Percentiles rank a stretch among this genome's conserved stretches.
phyloP scores from a whole-genome alignment of 2,113 vertebrate genomes.

The Pogona vitticeps region DNA sequence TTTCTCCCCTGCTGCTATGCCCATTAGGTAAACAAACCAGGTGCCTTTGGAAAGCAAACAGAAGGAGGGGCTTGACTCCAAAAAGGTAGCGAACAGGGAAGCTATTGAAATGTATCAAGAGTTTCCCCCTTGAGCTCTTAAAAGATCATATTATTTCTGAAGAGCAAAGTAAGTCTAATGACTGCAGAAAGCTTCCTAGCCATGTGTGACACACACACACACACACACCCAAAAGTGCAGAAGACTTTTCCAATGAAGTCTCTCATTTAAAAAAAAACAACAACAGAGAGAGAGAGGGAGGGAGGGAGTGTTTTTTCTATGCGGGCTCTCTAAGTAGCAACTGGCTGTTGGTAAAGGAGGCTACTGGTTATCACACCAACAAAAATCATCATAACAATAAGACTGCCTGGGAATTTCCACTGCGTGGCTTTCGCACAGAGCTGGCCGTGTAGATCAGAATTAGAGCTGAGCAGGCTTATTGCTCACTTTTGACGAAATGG shows the following conservation, averaged over 20 bases:
- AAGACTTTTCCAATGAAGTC: background rate
- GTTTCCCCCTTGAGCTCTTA: background rate
- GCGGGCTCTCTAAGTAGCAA: background rate
- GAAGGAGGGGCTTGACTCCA: background rate
- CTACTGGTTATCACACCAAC: background rate
- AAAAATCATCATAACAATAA: background rate
- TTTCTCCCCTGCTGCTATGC: background rate
- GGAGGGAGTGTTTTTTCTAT: rapidly evolving
- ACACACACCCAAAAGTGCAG: background rate
- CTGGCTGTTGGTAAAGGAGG: background rate
- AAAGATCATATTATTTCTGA: constrained; percentile 15
- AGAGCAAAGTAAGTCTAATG: constrained; percentile 6
- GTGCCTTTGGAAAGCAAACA: background rate
- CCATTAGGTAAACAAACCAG: background rate
- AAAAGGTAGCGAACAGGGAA: background rate
- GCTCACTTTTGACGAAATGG: background rate
- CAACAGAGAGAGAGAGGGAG: background rate
- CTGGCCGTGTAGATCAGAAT: background rate
- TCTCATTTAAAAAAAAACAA: background rate
- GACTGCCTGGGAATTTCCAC: background rate
- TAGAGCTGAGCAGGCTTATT: background rate
- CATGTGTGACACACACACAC: background rate
- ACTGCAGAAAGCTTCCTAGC: background rate
- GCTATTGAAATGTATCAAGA: background rate
- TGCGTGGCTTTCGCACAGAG: background rate